phyloP scores from a whole-genome alignment of 2,113 vertebrate species.

The Phocoena sinus region DNA sequence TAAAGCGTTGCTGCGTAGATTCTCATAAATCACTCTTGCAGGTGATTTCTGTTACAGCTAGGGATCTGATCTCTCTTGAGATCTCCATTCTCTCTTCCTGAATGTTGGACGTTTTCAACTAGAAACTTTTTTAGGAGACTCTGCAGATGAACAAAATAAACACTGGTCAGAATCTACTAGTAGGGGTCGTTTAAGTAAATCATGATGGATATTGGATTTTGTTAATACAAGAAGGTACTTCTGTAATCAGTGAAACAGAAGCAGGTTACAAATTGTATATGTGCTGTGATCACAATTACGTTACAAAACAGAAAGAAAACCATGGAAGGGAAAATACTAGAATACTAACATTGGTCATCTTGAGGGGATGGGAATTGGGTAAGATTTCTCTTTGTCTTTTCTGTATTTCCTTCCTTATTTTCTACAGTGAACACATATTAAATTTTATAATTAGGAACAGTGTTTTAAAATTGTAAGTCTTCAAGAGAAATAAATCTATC shows the following conservation, averaged over 20 bases:
- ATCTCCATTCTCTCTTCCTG: not conserved
- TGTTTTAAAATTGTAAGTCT: not conserved
- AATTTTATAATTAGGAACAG: not conserved
- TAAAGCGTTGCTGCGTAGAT: fast-evolving
- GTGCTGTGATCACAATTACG: not conserved
- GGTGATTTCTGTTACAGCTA: not conserved
- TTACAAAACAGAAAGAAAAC: not conserved
- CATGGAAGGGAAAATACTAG: not conserved
- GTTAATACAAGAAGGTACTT: not conserved
- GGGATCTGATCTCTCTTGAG: not conserved
- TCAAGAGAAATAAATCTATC: not conserved
- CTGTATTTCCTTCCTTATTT: not conserved
- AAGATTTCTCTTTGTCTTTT: not conserved
- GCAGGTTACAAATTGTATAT: not conserved
- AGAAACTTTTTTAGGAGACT: not conserved
- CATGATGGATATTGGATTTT: not conserved
- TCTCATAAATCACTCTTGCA: not conserved
- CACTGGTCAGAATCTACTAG: not conserved
- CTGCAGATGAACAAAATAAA: not conserved
- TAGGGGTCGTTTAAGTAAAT: not conserved
- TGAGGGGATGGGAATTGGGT: not conserved
- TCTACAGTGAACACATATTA: not conserved
- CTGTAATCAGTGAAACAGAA: not conserved
- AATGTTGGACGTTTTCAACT: not conserved
- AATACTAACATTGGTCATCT: not conserved